Evolutionary conservation across 2,888 invertebrate species (phyloP).

Genomic region (Matsumyia berberina): DNA sequence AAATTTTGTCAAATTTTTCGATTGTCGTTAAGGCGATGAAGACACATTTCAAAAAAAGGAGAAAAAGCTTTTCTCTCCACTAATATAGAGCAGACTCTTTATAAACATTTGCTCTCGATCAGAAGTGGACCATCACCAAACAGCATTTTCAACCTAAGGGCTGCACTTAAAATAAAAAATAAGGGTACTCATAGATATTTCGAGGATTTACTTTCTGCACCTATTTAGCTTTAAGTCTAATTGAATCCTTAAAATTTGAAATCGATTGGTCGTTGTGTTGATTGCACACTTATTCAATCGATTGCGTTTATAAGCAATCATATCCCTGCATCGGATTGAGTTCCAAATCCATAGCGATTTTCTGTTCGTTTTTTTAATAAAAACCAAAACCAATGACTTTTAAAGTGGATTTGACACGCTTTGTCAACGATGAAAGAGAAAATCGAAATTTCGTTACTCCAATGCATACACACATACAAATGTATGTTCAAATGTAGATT

Average conservation of each 20-base stretch:
- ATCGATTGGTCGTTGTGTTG: not conserved
- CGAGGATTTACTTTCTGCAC: not conserved
- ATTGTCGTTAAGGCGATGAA: too few relatives aligned
- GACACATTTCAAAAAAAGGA: too few relatives aligned
- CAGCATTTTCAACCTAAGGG: too few relatives aligned
- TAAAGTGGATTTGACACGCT: constrained; percentile 35
- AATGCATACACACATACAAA: too few relatives aligned
- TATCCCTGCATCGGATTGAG: not conserved
- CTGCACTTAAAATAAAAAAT: too few relatives aligned
- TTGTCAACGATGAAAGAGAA: constrained; percentile 25
- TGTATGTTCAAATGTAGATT: too few relatives aligned
- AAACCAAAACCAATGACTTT: constrained; percentile 22
- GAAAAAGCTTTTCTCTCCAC: too few relatives aligned
- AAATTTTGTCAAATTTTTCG: too few relatives aligned
- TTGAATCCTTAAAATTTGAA: not conserved
- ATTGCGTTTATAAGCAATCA: not conserved
- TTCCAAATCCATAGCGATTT: not conserved
- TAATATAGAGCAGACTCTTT: too few relatives aligned
- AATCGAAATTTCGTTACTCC: constrained; percentile 9
- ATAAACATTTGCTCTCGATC: too few relatives aligned
- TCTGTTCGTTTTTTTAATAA: not conserved
- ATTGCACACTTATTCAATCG: constrained; percentile 7
- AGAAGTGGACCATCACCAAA: too few relatives aligned
- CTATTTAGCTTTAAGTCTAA: not conserved
- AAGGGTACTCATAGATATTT: not conserved